Evolutionary conservation across 2,888 invertebrate genomes (phyloP), one percentile per base, ranked within the genome.

Genomic region (Drosophila kanekoi): DNA sequence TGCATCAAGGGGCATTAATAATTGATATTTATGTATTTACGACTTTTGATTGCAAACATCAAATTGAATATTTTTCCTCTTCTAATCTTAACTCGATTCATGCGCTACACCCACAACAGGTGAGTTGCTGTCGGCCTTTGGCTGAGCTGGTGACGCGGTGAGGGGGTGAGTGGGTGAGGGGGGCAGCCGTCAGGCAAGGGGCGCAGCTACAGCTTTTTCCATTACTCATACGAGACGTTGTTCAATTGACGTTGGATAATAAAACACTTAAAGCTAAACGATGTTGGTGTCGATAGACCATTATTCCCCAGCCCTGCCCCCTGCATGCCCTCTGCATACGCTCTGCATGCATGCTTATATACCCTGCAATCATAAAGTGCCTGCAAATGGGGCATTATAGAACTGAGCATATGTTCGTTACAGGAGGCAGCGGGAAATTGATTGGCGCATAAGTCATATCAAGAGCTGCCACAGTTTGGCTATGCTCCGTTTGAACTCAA

Each of bases 221-320:
- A 66, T 66, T 72, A 58, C 68, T 62, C 58, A 72, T 72, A 62
- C 80, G 81, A 63, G 81, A 53, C 53, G 84, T 66, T 67, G 76
- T 61, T 63, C 77, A 56, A 56, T 56, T 72, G 65, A 66, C 18
- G 62, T 52, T 69, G 58, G 69, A 44, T 78, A 68, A 72, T 75
- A 72, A 81, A 80, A 57, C 59, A 71, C 66, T 59, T 62, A 61
- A 56, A 48, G 68, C 75, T 49, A 78, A 80, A 83, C 72, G 62
- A 47, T 72, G 68, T 72, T 67, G 45, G 49, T 54, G 40, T 48
- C 59, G 18, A 58, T 16, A 47, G 45, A 48, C 40, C 41, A 60
- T 44, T 59, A 44, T 32, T 35, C 11, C 38, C 14, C 23, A 11
- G 20, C 5, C 23, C 14, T 11, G 18, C 6, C 28, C 16, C 13